Conservation (phyloP, 2,113 vertebrate genomes). For the Caretta caretta region DNA sequence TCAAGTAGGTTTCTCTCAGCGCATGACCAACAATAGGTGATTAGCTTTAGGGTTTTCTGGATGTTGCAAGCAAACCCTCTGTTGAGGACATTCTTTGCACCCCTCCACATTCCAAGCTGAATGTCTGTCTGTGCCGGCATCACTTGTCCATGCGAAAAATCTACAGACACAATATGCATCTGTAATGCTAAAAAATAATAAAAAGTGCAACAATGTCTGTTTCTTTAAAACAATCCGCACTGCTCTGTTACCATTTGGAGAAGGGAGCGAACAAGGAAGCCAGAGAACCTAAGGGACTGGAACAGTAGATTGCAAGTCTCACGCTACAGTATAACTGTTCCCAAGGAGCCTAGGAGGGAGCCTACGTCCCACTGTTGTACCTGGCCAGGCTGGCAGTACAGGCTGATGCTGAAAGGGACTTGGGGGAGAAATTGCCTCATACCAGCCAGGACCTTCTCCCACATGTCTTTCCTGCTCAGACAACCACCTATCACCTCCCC, state of each 20-base stretch:
- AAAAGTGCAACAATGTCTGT: constrained; percentile 84
- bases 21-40: constrained; percentile 1
- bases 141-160: constrained; percentile 55
- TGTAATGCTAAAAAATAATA: constrained; percentile 73
- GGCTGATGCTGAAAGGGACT: background rate
- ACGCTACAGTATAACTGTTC: constrained; percentile 73
- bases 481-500: constrained; percentile 6
- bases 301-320: constrained; percentile 82
- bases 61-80: constrained; percentile 31
- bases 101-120: constrained; percentile 46
- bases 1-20: constrained; percentile 81
- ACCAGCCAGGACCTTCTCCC: constrained; percentile 49
- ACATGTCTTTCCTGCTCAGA: background rate
- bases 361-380: constrained; percentile 37
- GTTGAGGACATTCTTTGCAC: constrained; percentile 57
- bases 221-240: constrained; percentile 76
- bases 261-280: constrained; percentile 72
- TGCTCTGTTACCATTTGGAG: constrained; percentile 67
- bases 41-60: constrained; percentile 25
- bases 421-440: background rate
- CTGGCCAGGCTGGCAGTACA: background rate
- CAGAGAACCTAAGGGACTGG: constrained; percentile 57
- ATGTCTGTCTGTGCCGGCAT: constrained; percentile 68
- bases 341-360: constrained; percentile 38
- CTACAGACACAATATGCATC: constrained; percentile 82